Conservation (phyloP, 2,888 invertebrate genomes). For the Bombylius major region DNA sequence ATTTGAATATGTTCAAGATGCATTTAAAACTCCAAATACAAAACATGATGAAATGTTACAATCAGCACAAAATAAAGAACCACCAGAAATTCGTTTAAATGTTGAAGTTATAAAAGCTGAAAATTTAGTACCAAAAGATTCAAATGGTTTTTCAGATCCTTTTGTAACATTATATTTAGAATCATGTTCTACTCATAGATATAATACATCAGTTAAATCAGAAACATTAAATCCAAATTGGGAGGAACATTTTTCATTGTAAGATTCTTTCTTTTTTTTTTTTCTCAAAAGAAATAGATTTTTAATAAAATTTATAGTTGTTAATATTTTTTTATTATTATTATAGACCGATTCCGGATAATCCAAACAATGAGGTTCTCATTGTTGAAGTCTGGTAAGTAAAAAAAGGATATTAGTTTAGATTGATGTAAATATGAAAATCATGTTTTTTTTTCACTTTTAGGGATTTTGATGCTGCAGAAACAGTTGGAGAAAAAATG, state of each 20-base stretch:
- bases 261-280: slow-evolving; percentile 36
- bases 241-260: slow-evolving; percentile 97
- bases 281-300: background rate
- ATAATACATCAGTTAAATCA: slow-evolving; percentile 84
- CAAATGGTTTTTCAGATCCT: slow-evolving; percentile 92
- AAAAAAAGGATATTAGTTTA: background rate
- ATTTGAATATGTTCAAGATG: slow-evolving; percentile 66
- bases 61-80: slow-evolving; percentile 62
- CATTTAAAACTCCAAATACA: slow-evolving; percentile 58
- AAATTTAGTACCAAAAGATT: slow-evolving; percentile 71
- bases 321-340: slow-evolving; percentile 20
- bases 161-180: slow-evolving; percentile 86
- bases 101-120: slow-evolving; percentile 80
- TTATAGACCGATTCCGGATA: slow-evolving; percentile 57
- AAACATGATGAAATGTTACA: slow-evolving; percentile 60
- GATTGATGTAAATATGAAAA: background rate
- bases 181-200: slow-evolving; percentile 62
- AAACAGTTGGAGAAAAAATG: slow-evolving; percentile 77
- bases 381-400: slow-evolving; percentile 71
- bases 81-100: slow-evolving; percentile 71
- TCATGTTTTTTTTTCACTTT: background rate
- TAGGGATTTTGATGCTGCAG: slow-evolving; percentile 83
- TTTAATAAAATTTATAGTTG: slow-evolving; percentile 7
- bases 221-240: slow-evolving; percentile 82
- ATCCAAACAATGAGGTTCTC: slow-evolving; percentile 57